These are phyloP conservation scores for Parelbella ahira DNA, from an alignment of 2,888 invertebrate genomes.

Conservation along the genomic window DNA sequence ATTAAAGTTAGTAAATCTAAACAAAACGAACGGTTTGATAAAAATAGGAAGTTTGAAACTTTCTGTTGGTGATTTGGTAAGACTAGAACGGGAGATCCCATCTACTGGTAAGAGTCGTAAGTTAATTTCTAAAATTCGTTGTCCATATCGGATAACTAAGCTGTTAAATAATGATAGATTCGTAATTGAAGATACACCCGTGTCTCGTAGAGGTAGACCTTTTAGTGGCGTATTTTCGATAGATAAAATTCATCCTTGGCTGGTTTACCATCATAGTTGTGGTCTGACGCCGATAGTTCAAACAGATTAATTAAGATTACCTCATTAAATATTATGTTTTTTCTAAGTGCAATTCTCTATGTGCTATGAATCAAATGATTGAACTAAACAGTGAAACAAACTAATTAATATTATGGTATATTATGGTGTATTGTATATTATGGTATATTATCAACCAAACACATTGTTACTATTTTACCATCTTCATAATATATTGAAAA, in stretches of 20 bases:
- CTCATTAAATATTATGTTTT: no score
- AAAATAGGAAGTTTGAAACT: constrained; percentile 1
- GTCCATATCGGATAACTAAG: constrained; percentile 6
- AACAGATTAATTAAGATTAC: no score
- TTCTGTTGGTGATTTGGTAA: constrained; percentile 12
- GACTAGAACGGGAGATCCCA: constrained; percentile 7
- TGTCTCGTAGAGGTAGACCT: background rate
- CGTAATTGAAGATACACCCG: constrained; percentile 11
- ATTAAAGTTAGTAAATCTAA: background rate
- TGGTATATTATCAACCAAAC: no score
- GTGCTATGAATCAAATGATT: no score
- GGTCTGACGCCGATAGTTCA: no score
- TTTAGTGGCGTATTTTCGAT: constrained; percentile 1
- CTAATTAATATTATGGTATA: no score
- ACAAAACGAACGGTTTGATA: constrained; percentile 4
- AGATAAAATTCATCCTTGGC: constrained; percentile 12
- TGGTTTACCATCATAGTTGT: no score
- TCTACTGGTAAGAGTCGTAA: constrained; percentile 2
- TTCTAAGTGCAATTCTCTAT: no score
- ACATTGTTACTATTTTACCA: no score
- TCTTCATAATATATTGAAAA: no score
- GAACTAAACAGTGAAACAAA: no score
- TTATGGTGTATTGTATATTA: no score
- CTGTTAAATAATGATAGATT: constrained; percentile 9
- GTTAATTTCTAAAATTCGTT: constrained; percentile 1